Base-by-base conservation (phyloP, 2,888 invertebrate species). In the Lasioglossum pauxillum region DNA sequence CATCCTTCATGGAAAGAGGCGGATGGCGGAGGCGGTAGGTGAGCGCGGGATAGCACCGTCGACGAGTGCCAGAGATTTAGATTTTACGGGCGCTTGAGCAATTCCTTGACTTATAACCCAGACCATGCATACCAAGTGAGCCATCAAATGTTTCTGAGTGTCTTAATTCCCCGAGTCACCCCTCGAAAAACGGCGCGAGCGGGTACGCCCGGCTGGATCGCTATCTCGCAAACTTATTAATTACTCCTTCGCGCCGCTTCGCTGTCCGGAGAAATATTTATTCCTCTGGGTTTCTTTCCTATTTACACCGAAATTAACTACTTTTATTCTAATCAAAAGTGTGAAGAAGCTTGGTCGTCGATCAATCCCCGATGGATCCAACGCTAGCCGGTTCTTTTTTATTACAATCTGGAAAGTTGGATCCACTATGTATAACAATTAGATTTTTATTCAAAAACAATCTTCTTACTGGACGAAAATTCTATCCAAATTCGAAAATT, bases 31-130 rank as follows among this genome's bases (percentile, higher is more conserved):
- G 85, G 78, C 78, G 74, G 83, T 72, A 53, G 53, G 60, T 53
- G 49, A 75, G 44, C 71, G 14, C 71, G 14, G 75, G 87, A 80
- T 75, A 53, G 86, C 82, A 84, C 81, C 86, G 90, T 90, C 91
- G 92, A 93, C 91, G 93, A 94, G 92, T 92, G 91, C 88, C 90
- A 90, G 91, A 92, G 93, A 93, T 94, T 93, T 90, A 90, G 93
- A 93, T 93, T 93, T 94, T 92, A 92, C 93, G 91, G 91, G 76
- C 92, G 91, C 92, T 92, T 91, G 91, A 89, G 92, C 93, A 93
- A 93, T 94, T 92, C 84, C 91, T 91, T 90, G 91, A 93, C 90
- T 93, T 92, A 91, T 91, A 90, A 81, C 85, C 85, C 84, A 83
- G 82, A 84, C 90, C 90, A 89, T 91, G 91, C 91, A 92, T 93